These are phyloP conservation scores for Microctenopoma lineatum DNA, from an alignment of 2,797 vertebrate genomes.

Conservation along the genomic window DNA sequence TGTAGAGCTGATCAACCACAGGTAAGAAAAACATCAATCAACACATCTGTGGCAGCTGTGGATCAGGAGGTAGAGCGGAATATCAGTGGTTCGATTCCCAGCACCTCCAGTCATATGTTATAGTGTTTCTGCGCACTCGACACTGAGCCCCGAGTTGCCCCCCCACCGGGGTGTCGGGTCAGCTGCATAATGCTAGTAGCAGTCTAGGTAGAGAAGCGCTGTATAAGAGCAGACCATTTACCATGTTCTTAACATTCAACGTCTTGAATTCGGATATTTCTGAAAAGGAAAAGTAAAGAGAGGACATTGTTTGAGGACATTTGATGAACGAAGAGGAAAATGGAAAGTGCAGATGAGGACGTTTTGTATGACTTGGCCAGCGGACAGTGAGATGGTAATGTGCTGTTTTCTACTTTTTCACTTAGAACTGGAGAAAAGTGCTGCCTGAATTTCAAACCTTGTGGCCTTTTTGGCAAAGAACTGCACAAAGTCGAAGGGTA, in stretches of 20 bases:
- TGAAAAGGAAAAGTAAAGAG: too few species aligned
- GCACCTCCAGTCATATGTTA: too few species aligned
- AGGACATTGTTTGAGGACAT: constrained; percentile 14
- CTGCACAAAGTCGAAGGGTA: constrained; percentile 98
- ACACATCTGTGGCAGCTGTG: not conserved
- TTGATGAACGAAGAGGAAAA: constrained; percentile 10
- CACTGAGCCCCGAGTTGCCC: too few species aligned
- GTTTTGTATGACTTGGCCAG: constrained; percentile 29
- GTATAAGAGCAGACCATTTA: too few species aligned
- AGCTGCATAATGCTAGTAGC: too few species aligned
- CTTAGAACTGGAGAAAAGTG: constrained; percentile 94
- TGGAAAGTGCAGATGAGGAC: constrained; percentile 26
- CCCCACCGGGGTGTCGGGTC: too few species aligned
- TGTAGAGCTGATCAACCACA: constrained; percentile 94
- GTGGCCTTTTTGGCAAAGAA: constrained; percentile 96
- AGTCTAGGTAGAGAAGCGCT: too few species aligned
- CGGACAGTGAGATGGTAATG: constrained; percentile 26
- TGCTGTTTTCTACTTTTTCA: constrained; percentile 20
- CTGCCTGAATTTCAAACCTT: constrained; percentile 94
- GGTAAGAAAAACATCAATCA: constrained; percentile 76
- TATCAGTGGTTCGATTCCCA: too few species aligned
- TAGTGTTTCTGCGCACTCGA: too few species aligned
- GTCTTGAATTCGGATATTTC: not conserved
- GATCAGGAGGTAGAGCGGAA: too few species aligned
- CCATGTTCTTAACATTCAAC: too few species aligned